Percentiles rank a stretch among this genome's conserved stretches.
Conservation (phyloP, 2,113 vertebrate species). For the Lophochroa leadbeateri region DNA sequence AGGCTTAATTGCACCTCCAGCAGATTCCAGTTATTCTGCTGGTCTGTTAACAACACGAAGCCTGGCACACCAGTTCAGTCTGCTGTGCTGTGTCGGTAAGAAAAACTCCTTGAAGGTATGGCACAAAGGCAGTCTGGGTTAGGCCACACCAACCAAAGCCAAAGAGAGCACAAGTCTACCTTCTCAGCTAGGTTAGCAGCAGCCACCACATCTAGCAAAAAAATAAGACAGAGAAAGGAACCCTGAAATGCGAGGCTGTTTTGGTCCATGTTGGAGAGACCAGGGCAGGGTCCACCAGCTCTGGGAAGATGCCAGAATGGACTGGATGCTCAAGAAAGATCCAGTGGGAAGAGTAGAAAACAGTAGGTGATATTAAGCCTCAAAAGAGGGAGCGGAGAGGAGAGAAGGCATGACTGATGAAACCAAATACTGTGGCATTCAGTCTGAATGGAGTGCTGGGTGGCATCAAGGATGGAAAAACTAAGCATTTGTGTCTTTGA, state of each 20-base stretch:
- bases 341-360: neutral
- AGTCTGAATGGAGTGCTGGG: neutral
- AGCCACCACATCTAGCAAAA: neutral
- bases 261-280: neutral
- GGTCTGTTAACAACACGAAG: conserved; percentile 43
- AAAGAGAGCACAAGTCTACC: neutral
- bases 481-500: neutral
- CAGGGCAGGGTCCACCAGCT: neutral
- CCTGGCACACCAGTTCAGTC: neutral
- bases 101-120: conserved; percentile 9
- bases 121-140: neutral
- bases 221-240: neutral
- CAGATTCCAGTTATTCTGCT: conserved; percentile 68
- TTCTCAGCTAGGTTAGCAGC: neutral
- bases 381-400: neutral
- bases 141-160: neutral
- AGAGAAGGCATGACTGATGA: neutral
- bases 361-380: neutral
- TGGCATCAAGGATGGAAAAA: neutral
- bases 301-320: neutral
- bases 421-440: neutral
- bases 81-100: neutral
- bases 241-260: neutral
- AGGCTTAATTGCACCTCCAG: conserved; percentile 68
- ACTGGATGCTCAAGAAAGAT: neutral